Evolutionary conservation across 64 coral and sea anemone genomes (phyloP).

Genomic region (Anthopleura sola): DNA sequence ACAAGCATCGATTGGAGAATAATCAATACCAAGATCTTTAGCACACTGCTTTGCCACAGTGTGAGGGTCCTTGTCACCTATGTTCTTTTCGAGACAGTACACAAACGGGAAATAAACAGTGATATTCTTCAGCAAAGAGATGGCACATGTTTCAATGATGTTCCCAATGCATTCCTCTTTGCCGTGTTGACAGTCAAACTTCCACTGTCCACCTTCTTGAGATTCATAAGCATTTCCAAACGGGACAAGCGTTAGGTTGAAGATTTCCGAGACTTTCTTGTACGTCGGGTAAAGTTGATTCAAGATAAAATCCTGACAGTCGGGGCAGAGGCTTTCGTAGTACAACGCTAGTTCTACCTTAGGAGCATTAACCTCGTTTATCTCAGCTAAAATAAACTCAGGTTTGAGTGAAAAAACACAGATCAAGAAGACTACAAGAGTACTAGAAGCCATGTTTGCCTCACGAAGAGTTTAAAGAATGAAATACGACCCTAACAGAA

Average conservation of each 20-base stretch:
- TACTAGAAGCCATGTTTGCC: neutral
- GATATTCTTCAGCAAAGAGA: slow-evolving; percentile 35
- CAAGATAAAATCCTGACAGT: slow-evolving; percentile 48
- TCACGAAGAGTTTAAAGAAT: neutral
- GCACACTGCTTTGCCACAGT: slow-evolving; percentile 41
- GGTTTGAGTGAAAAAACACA: neutral
- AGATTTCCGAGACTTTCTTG: slow-evolving; percentile 44
- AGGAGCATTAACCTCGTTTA: neutral
- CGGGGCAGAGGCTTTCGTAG: slow-evolving; percentile 69
- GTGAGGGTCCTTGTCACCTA: neutral
- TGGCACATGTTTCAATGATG: slow-evolving; percentile 70
- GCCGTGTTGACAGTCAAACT: slow-evolving; percentile 75
- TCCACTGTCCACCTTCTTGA: slow-evolving; percentile 41
- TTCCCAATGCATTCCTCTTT: slow-evolving; percentile 67
- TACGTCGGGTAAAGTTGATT: slow-evolving; percentile 63
- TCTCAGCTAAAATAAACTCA: neutral
- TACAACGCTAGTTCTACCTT: slow-evolving; percentile 50
- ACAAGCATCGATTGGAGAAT: slow-evolving; percentile 50
- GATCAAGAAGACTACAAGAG: neutral
- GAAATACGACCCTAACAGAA: neutral
- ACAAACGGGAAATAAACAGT: slow-evolving; percentile 62
- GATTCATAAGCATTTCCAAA: slow-evolving; percentile 65
- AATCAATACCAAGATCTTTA: slow-evolving; percentile 40
- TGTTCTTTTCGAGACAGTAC: slow-evolving; percentile 51
- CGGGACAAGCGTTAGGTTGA: slow-evolving; percentile 60